Percentiles rank a stretch among this genome's conserved stretches.
phyloP scores from a whole-genome alignment of 2,797 vertebrate genomes.

The Darevskia mixta region DNA sequence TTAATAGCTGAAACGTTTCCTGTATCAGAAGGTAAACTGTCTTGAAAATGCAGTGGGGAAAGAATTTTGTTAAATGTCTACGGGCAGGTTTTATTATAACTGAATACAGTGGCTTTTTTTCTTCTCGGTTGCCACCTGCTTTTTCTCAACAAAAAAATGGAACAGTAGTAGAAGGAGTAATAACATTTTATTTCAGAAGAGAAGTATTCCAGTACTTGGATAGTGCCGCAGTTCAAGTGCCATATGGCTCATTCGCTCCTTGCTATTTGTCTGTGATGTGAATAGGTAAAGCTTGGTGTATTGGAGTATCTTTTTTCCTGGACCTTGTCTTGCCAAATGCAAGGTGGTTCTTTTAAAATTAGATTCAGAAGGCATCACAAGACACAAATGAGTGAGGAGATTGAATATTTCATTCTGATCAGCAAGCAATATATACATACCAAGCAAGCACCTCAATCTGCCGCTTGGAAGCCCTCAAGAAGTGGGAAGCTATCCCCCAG shows the following conservation, averaged over 20 bases:
- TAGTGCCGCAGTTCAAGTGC: background rate
- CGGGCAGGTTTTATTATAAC: background rate
- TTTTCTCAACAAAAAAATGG: background rate
- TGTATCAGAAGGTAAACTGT: conserved; percentile 72
- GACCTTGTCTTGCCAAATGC: background rate
- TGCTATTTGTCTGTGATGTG: background rate
- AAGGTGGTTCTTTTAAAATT: too few relatives aligned
- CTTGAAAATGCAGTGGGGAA: background rate
- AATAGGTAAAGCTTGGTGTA: background rate
- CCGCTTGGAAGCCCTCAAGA: too few relatives aligned
- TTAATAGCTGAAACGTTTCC: conserved; percentile 88
- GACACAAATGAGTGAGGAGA: too few relatives aligned
- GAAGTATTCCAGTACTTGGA: background rate
- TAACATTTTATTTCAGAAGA: conserved; percentile 26
- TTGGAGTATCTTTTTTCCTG: background rate
- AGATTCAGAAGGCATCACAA: too few relatives aligned
- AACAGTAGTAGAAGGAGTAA: background rate
- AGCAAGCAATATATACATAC: too few relatives aligned
- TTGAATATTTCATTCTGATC: too few relatives aligned
- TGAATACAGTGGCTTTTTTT: background rate
- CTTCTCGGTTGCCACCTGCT: background rate
- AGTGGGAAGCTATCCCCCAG: too few relatives aligned
- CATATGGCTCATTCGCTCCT: background rate
- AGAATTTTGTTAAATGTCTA: background rate
- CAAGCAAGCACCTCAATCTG: too few relatives aligned